Evolutionary conservation across 2,797 vertebrate species (phyloP).

Genomic region (Podarcis siculus): DNA sequence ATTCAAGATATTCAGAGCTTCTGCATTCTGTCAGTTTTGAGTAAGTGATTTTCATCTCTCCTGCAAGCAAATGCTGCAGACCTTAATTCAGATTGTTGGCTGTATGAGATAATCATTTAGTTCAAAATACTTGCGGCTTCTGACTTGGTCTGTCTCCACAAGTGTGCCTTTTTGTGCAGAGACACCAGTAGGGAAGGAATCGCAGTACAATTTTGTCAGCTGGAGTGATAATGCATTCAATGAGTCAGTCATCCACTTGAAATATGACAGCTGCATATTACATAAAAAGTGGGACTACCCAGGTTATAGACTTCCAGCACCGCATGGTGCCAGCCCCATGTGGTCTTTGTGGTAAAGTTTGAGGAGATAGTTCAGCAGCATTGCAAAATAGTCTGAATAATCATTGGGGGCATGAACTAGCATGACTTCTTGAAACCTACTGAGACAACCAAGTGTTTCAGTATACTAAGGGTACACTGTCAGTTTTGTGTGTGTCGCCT

Average conservation of each 20-base stretch:
- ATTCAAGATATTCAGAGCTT: neutral
- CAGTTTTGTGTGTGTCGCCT: neutral
- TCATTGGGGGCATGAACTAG: neutral
- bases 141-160: neutral
- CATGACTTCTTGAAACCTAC: neutral
- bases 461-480: neutral
- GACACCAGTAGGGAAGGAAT: neutral
- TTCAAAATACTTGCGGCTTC: neutral
- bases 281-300: neutral
- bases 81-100: neutral
- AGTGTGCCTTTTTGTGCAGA: neutral
- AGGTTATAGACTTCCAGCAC: neutral
- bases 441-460: neutral
- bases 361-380: neutral
- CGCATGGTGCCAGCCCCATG: neutral
- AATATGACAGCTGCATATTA: neutral
- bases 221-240: constrained; percentile 20
- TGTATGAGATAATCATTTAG: neutral
- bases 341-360: neutral
- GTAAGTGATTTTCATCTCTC: neutral
- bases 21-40: neutral
- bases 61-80: neutral
- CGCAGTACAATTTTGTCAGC: neutral
- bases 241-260: constrained; percentile 5
- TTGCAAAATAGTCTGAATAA: neutral